Base-by-base conservation (phyloP, 2,888 invertebrate genomes). In the Pterobdella sp. region DNA sequence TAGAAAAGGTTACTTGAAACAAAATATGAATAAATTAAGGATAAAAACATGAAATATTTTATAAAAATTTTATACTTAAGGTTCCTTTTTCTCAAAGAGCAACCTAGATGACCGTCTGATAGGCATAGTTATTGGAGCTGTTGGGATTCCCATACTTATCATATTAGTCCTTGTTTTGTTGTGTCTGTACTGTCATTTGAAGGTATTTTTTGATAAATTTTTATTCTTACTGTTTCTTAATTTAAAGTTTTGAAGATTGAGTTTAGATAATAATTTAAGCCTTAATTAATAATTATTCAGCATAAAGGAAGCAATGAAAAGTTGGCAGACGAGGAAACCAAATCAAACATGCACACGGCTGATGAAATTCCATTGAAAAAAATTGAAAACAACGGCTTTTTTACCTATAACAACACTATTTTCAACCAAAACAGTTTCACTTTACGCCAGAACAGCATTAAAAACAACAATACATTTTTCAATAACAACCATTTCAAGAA, bases 101-200 rank as follows among this genome's bases (percentile, higher is more conserved):
- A 32, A 26, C 37, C 60, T 60, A 34, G 65, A 73, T 52, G 76
- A 76, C 64, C 76, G 76, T 63, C 66, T 74, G 32, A 75, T 77
- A 26, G 78, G 77, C 1, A 76, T 77, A 42, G 68, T 77, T 10
- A 69, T 78, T 63, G 90, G 90, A n/a, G 89, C 90, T 3, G 84
- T 91, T 68, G 89, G 89, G 34, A 90, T 89, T 0, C 87, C 91
- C 67, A 79, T 83, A 49, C 78, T 82, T 71, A 89, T 90, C 70
- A 87, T 91, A 70, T 89, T 88, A 1, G 89, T 89, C 7, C 89
- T 91, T 79, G 88, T 89, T 82, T 86, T 91, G 72, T 88, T 91
- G 73, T 76, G 80, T 42, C 34, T 75, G 26, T 34, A 73, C 49
- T 79, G 80, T 69, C 79, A 79, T 34, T 78, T 79, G 65, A 76